A percentile compares a stretch with the other conserved stretches of the same genome.
Evolutionary conservation across 2,797 vertebrate species (phyloP).

Genomic region (Rhynchotus rufescens): DNA sequence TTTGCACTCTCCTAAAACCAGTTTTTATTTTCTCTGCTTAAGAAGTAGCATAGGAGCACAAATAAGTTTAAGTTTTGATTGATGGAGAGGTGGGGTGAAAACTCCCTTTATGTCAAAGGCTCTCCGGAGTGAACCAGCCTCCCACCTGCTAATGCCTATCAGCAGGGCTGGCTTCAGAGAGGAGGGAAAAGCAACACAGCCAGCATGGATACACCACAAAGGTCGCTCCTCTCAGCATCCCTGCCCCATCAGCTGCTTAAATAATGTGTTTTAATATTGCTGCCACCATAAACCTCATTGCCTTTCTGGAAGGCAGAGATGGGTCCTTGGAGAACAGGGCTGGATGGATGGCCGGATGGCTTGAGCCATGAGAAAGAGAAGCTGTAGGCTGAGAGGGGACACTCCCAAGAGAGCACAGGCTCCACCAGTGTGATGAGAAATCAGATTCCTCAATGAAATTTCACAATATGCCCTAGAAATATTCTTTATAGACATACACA

Average conservation of each 20-base stretch:
- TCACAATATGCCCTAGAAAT: background rate
- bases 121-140: constrained; percentile 30
- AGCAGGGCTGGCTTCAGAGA: background rate
- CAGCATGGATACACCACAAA: background rate
- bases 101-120: constrained; percentile 62
- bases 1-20: constrained; percentile 73
- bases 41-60: constrained; percentile 60
- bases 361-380: background rate
- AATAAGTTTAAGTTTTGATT: constrained; percentile 69
- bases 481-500: background rate
- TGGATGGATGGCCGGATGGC: background rate
- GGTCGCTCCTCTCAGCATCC: background rate
- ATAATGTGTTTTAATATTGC: background rate
- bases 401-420: background rate
- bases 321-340: background rate
- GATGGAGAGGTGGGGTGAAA: constrained; percentile 66
- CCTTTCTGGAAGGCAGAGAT: background rate
- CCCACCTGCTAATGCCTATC: constrained; percentile 44
- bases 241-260: accelerated
- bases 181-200: constrained; percentile 37
- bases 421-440: background rate
- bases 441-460: background rate
- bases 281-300: background rate
- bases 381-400: background rate
- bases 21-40: constrained; percentile 73